These are phyloP conservation scores for Hypotaenidia okinawae DNA, from an alignment of 2,797 vertebrate genomes.

Conservation along the genomic window DNA sequence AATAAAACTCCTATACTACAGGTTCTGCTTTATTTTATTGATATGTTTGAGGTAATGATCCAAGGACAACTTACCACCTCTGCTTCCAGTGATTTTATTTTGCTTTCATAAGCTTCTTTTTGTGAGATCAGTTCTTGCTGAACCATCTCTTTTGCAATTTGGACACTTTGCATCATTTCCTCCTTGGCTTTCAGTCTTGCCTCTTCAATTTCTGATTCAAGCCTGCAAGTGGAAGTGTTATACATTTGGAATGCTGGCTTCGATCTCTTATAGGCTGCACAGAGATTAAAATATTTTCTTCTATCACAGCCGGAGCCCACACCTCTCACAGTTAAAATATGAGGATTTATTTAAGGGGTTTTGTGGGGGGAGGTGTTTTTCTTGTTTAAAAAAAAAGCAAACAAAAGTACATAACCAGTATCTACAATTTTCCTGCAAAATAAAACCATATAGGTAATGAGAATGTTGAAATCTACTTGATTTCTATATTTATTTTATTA, in stretches of 20 bases:
- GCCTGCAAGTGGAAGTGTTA: conserved; percentile 69
- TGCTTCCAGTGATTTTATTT: conserved; percentile 85
- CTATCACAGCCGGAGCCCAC: not conserved
- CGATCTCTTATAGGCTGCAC: not conserved
- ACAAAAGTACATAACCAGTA: not conserved
- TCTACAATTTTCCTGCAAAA: too few relatives aligned
- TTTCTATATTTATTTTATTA: not conserved
- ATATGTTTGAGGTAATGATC: not conserved
- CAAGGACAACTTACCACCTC: conserved; percentile 83
- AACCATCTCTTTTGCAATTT: conserved; percentile 92
- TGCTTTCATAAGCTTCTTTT: conserved; percentile 86
- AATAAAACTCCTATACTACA: not conserved
- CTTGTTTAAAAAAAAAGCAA: too few relatives aligned
- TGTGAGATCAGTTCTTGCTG: conserved; percentile 90
- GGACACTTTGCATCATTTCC: conserved; percentile 95
- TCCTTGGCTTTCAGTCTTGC: conserved; percentile 91
- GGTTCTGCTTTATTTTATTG: not conserved
- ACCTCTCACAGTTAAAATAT: not conserved
- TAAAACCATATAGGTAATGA: not conserved
- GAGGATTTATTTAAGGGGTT: not conserved
- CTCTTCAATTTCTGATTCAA: conserved; percentile 93
- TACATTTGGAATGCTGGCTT: not conserved
- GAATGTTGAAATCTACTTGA: not conserved
- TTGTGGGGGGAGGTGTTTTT: too few relatives aligned
- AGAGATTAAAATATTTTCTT: not conserved